Conservation (phyloP, 2,113 vertebrate species). For the Anoplopoma fimbria region DNA sequence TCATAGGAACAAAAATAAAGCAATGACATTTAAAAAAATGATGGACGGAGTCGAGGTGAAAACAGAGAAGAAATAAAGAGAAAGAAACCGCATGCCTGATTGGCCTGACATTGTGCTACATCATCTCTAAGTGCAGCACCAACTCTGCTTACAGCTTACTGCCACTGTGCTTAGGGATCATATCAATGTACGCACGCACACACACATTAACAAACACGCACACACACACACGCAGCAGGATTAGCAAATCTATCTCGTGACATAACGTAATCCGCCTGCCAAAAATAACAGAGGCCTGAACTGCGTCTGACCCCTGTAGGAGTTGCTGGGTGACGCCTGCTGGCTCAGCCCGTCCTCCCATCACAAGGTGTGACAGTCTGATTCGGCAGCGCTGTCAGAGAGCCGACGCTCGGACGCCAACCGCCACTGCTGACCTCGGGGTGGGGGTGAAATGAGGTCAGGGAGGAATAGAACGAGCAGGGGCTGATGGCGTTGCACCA, state of each 20-base stretch:
- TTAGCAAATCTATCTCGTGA: constrained; percentile 77
- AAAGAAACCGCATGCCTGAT: constrained; percentile 13
- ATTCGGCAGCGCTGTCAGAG: constrained; percentile 51
- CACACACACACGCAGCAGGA: constrained; percentile 45
- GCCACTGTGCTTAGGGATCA: constrained; percentile 60
- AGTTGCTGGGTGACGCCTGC: constrained; percentile 59
- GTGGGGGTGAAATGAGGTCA: no score
- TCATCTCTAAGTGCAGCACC: constrained; percentile 50
- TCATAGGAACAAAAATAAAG: not conserved
- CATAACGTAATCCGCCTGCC: constrained; percentile 75
- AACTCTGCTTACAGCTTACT: constrained; percentile 55
- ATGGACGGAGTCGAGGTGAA: not conserved
- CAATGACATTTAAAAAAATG: not conserved
- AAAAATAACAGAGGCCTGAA: constrained; percentile 78
- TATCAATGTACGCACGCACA: constrained; percentile 40
- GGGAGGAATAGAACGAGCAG: not conserved
- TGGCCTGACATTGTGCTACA: constrained; percentile 47
- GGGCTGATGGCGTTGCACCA: constrained; percentile 44
- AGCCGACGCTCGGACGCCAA: not conserved
- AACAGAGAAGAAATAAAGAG: not conserved
- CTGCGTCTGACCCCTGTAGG: constrained; percentile 64
- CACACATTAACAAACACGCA: constrained; percentile 17
- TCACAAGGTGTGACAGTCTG: constrained; percentile 54
- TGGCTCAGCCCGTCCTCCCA: constrained; percentile 58
- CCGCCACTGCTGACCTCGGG: not conserved